Evolutionary conservation across 2,113 vertebrate genomes (phyloP), one percentile per base, ranked within the genome.

Genomic region (Hyaena hyaena): DNA sequence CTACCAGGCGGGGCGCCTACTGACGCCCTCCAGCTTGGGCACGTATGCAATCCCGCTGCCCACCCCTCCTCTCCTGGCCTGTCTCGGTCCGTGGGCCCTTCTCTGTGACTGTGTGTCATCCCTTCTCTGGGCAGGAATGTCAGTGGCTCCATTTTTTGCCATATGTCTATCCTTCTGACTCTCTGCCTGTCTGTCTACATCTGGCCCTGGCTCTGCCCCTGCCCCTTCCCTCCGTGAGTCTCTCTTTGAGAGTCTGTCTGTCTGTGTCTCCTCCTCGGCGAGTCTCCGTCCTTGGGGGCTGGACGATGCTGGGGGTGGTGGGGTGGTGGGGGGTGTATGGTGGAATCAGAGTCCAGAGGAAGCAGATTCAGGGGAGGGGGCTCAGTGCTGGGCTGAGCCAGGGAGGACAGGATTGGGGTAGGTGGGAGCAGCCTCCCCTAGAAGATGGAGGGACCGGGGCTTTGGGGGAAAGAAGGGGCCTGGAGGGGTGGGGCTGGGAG

Each of bases 281-380:
- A 89, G n/a, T 53, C 89, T 93, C 88, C 83, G 85, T 92, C 90
- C 50, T 88, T 66, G 84, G 74, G 79, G 84, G 23, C 84, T 95
- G n/a, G 82, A 69, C 39, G n/a, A 39, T 35, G 43, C 15, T 19
- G 2, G 76, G 26, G 76, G 74, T 10, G 45, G 28, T 48, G 43
- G 76, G 45, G 28, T 31, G 81, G 11, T 77, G 45, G 63, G 91
- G 91, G 43, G 43, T 80, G 10, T 88, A 16, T 48, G 33, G 55
- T 68, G 39, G 92, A 88, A 63, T 81, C 53, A 48, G 81, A 88
- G 77, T 86, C 55, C 33, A 61, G 50, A 69, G 80, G 90, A 82
- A 80, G 77, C 2, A 53, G 63, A 77, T 66, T 85, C 61, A 68
- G 24, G 23, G 80, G 23, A 39, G 68, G 55, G 74, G 63, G 48